Conservation (phyloP, 30 jellyfish, hydroid and myxozoan species). For the Turritopsis rubra region DNA sequence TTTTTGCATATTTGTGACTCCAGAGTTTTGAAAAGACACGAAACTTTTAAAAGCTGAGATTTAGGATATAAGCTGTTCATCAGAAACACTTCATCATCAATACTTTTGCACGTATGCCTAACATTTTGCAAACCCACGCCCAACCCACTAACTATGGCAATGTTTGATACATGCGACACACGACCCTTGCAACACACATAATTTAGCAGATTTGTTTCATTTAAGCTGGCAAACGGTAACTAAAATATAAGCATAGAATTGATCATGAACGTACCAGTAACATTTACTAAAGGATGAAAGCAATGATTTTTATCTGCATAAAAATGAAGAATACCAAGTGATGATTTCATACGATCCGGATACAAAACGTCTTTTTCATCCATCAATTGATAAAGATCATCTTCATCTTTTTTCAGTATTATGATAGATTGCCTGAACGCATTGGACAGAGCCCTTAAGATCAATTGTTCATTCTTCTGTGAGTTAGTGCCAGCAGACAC, state of each 20-base stretch:
- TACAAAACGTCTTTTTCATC: background rate
- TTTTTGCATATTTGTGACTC: too few species aligned
- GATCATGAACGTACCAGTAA: background rate
- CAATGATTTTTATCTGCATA: background rate
- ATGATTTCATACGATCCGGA: background rate
- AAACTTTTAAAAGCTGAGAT: too few species aligned
- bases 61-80: too few species aligned
- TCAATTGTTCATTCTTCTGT: background rate
- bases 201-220: background rate
- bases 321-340: background rate
- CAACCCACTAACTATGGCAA: too few species aligned
- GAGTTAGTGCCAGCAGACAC: background rate
- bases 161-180: too few species aligned
- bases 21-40: too few species aligned
- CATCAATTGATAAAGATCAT: background rate
- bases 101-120: too few species aligned
- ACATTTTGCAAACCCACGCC: too few species aligned
- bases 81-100: too few species aligned
- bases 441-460: background rate
- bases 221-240: background rate
- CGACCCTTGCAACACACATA: background rate
- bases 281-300: background rate
- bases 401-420: background rate
- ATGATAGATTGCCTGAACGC: background rate
- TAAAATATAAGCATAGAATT: background rate